Evolutionary conservation across 2,888 invertebrate species (phyloP), one percentile per base, ranked within the genome.

Genomic region (Standfussiana lucernea): DNA sequence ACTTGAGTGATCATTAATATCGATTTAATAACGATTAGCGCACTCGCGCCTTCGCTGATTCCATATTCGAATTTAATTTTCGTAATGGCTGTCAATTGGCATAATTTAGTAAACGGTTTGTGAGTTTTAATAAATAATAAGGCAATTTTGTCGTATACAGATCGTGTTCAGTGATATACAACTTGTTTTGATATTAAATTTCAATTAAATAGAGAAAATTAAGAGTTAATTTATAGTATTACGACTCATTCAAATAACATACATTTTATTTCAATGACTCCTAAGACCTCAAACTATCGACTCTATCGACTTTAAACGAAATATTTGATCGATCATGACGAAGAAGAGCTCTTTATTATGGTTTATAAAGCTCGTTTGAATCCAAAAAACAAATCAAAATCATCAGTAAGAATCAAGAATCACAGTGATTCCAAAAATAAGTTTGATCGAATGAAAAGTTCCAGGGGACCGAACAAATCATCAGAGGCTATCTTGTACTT

Each of bases 1-100:
- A 71, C 37, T 80, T 84, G 86, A 83, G 75, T 82, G 80, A 86
- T 88, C 86, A 86, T 89, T 87, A 79, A 85, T 83, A 82, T 81
- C 87, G 84, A 84, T 86, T 82, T 50, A 64, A 80, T 78, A 82
- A 78, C 88, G 85, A 88, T 88, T 86, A 86, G 76, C 67, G 68
- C 76, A 77, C 71, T 84, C 64, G 37, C 65, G 72, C 76, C 72
- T 85, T 79, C 50, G 13, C 53, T 66, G 70, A 64, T 79, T 74
- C 64, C 74, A 81, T 64, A 77, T 83, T 82, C 68, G 53, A 72
- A 85, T 86, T 82, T 62, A 82, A 85, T 85, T 79, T 79, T 69
- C 67, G 50, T 82, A 84, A 87, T 79, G 70, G 75, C 35, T 74
- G 53, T 53, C 70, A 85, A 79, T 82, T 80, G 69, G 45, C 72